Conservation (phyloP, 2,113 vertebrate genomes). For the Serinus canaria region DNA sequence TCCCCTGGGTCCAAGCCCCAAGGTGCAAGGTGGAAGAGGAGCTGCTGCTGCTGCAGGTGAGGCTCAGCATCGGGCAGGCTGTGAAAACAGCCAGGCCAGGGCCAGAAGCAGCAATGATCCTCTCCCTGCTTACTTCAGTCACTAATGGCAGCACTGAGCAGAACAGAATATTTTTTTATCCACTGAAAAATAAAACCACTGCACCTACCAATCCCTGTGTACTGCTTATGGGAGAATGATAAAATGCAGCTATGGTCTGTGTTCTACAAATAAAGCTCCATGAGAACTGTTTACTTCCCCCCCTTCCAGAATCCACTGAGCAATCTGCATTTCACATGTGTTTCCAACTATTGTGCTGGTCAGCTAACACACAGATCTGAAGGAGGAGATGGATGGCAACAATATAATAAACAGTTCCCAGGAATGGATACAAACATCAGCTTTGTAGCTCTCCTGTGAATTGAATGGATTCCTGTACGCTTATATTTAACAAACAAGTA, state of each 20-base stretch:
- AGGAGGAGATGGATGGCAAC: not conserved
- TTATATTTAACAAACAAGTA: slow-evolving; percentile 24
- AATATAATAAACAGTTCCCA: not conserved
- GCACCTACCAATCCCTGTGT: not conserved
- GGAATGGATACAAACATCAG: not conserved
- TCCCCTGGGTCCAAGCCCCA: fast-evolving
- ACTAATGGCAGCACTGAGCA: not conserved
- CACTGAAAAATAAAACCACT: not conserved
- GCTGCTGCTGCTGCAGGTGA: not conserved
- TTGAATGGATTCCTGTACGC: not conserved
- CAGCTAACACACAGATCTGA: not conserved
- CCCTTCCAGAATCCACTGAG: not conserved
- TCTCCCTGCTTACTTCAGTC: no score
- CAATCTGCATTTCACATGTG: not conserved
- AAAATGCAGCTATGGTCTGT: not conserved
- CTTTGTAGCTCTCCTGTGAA: not conserved
- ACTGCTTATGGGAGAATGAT: not conserved
- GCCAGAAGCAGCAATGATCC: not conserved
- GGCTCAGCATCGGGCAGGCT: not conserved
- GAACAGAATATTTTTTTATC: not conserved
- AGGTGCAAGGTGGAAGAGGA: not conserved
- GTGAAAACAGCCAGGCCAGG: not conserved
- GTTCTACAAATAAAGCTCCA: not conserved
- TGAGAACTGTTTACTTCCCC: not conserved
- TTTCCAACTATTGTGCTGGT: not conserved